These are phyloP conservation scores for Erynnis tages DNA, from an alignment of 2,888 invertebrate species.

Conservation along the genomic window DNA sequence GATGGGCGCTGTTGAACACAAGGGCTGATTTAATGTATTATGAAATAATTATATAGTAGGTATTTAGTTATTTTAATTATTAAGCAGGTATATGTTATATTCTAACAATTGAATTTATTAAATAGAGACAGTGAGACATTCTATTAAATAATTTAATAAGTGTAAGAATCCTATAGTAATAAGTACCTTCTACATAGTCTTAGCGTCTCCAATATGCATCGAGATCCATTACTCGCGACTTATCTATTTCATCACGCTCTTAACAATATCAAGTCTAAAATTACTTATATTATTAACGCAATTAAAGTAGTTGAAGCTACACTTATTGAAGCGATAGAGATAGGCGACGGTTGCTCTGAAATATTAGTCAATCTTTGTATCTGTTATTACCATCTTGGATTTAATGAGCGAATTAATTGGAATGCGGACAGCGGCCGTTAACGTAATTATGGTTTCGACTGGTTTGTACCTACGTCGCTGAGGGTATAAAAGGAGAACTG, in stretches of 20 bases:
- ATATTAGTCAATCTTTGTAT: slow-evolving; percentile 43
- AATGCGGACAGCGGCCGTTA: slow-evolving; percentile 49
- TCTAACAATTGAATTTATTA: too few species aligned
- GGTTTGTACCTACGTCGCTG: slow-evolving; percentile 33
- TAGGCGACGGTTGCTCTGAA: slow-evolving; percentile 31
- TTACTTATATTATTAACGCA: slow-evolving; percentile 10
- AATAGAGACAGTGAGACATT: too few species aligned
- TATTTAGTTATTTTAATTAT: too few species aligned
- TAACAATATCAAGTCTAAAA: background rate
- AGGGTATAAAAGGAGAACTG: background rate
- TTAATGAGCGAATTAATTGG: slow-evolving; percentile 75
- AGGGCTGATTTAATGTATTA: too few species aligned
- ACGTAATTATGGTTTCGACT: slow-evolving; percentile 44
- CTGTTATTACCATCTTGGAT: slow-evolving; percentile 60
- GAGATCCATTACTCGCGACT: background rate
- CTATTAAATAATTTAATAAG: too few species aligned
- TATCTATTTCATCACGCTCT: background rate
- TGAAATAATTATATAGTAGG: too few species aligned
- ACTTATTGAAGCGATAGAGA: slow-evolving; percentile 18
- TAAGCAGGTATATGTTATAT: too few species aligned
- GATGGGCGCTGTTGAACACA: too few species aligned
- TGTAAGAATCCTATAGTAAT: too few species aligned
- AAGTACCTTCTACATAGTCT: too few species aligned
- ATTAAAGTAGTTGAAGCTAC: slow-evolving; percentile 9
- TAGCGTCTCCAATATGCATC: too few species aligned